A percentile compares a stretch with the other conserved stretches of the same genome.
These are phyloP conservation scores for Aplocera efformata DNA, from an alignment of 2,888 invertebrate species.

Conservation along the genomic window DNA sequence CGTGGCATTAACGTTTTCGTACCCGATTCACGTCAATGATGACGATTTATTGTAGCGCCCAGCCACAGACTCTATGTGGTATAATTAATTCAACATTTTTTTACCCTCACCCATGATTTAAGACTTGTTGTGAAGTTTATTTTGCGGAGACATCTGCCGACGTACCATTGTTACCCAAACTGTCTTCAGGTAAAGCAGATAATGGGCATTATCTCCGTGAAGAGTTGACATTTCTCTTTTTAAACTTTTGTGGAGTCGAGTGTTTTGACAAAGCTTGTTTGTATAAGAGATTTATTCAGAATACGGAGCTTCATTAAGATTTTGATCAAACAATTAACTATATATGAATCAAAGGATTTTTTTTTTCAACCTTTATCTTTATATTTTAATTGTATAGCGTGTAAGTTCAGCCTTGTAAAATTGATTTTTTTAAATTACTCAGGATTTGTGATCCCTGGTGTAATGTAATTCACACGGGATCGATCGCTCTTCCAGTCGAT, in stretches of 20 bases:
- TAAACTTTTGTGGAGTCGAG: conserved; percentile 66
- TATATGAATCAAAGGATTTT: conserved; percentile 13
- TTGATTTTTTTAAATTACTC: conserved; percentile 7
- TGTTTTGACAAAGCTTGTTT: conserved; percentile 71
- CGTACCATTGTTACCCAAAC: conserved; percentile 56
- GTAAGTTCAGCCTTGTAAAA: background rate
- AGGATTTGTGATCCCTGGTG: conserved; percentile 22
- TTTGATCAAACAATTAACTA: conserved; percentile 40
- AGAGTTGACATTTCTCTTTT: conserved; percentile 71
- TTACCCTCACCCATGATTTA: conserved; percentile 62
- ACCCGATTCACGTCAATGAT: conserved; percentile 75
- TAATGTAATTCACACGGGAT: conserved; percentile 42
- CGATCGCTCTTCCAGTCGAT: conserved; percentile 53
- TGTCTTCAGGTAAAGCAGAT: conserved; percentile 73
- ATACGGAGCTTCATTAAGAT: conserved; percentile 50
- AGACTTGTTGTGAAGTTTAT: conserved; percentile 69
- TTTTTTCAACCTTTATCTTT: conserved; percentile 3
- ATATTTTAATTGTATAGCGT: background rate
- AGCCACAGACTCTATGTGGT: conserved; percentile 50
- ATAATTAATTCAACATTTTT: conserved; percentile 62
- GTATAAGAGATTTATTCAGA: conserved; percentile 52
- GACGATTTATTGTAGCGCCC: conserved; percentile 73
- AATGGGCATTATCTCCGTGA: conserved; percentile 69
- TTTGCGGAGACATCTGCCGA: conserved; percentile 76
- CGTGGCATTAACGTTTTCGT: conserved; percentile 74